Conservation (phyloP, 2,888 invertebrate genomes). For the Cerastis rubricosa region DNA sequence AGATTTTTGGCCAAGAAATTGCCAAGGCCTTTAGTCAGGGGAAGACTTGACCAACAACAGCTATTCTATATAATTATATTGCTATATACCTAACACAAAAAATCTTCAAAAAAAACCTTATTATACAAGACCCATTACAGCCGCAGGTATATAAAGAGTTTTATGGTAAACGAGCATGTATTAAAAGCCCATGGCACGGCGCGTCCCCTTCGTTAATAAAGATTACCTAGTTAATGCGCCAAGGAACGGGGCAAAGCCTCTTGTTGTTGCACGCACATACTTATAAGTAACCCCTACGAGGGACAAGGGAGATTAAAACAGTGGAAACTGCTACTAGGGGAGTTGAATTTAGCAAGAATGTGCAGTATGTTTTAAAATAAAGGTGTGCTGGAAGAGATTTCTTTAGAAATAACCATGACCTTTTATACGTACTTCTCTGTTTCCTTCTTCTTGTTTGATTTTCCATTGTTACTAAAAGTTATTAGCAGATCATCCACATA, state of each 20-base stretch:
- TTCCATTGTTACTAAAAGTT: too few relatives aligned
- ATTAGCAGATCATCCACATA: too few relatives aligned
- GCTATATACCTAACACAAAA: neutral
- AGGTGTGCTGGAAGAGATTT: neutral
- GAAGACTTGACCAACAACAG: neutral
- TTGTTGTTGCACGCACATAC: conserved; percentile 57
- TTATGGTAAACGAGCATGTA: conserved; percentile 53
- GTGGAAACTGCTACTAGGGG: conserved; percentile 14
- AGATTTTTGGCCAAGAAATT: too few relatives aligned
- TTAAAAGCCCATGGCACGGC: conserved; percentile 56
- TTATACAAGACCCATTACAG: conserved; percentile 24
- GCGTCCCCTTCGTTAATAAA: conserved; percentile 74
- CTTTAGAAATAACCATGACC: neutral
- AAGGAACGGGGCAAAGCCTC: conserved; percentile 57
- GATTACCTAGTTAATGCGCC: conserved; percentile 73
- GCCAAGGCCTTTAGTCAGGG: neutral
- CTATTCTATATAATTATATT: too few relatives aligned
- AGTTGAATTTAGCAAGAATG: conserved; percentile 2
- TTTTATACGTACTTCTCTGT: neutral
- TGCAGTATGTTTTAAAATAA: neutral
- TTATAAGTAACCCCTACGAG: conserved; percentile 17
- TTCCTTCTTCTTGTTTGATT: neutral
- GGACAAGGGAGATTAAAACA: conserved; percentile 40
- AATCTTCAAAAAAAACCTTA: conserved; percentile 23
- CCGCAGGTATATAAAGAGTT: conserved; percentile 49